These are phyloP conservation scores for Trachelus troglodyta DNA, from an alignment of 2,888 invertebrate genomes.

Conservation along the genomic window DNA sequence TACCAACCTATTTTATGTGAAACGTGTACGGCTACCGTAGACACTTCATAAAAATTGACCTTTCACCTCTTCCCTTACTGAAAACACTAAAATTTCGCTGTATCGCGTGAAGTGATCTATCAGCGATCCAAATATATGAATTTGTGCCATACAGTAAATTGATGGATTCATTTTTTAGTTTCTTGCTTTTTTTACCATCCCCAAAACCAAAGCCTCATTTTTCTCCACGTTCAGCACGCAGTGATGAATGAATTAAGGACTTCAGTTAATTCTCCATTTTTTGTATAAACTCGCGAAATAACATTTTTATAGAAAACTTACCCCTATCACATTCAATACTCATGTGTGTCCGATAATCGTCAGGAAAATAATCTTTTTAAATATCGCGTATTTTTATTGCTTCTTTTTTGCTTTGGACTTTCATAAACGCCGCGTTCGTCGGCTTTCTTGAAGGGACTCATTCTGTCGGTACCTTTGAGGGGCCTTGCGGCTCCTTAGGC, in stretches of 20 bases:
- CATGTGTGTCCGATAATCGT: neutral
- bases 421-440: conserved; percentile 3
- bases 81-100: neutral
- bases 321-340: neutral
- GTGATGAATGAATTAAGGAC: no score
- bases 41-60: neutral
- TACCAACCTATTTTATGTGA: neutral
- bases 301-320: neutral
- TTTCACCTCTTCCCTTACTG: neutral
- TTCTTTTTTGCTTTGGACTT: neutral
- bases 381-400: neutral
- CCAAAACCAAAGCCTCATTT: no score
- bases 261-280: no score
- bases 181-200: no score
- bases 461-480: conserved; percentile 1
- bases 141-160: no score
- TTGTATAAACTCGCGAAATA: no score
- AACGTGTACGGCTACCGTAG: neutral
- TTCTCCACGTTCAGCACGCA: no score
- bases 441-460: neutral
- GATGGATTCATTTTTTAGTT: no score
- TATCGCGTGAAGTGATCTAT: neutral
- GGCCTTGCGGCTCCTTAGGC: neutral
- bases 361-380: neutral
- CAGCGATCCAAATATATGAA: no score